These are phyloP conservation scores for Hartigia nigra DNA, from an alignment of 2,888 invertebrate genomes.

Conservation along the genomic window DNA sequence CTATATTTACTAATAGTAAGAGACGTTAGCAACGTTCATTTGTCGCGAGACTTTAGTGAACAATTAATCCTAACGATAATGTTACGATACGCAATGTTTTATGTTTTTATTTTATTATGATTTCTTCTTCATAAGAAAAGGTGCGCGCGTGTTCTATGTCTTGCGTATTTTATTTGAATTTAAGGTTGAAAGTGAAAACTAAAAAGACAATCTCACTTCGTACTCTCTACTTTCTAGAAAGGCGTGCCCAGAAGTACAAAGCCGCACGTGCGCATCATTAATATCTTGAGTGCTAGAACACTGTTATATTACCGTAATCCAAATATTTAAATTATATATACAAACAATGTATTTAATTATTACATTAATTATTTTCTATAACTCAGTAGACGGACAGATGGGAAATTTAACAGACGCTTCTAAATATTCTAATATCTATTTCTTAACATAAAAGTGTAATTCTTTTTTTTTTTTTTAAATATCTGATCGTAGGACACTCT, in stretches of 20 bases:
- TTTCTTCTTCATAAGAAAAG: background rate
- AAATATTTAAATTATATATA: background rate
- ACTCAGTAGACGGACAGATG: background rate
- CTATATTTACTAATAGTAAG: background rate
- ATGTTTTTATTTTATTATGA: conserved; percentile 2
- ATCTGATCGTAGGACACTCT: too few relatives aligned
- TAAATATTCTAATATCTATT: too few relatives aligned
- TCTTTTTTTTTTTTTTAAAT: too few relatives aligned
- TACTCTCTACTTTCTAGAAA: background rate
- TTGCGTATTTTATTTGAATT: conserved; percentile 1
- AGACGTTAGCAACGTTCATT: background rate
- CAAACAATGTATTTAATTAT: background rate
- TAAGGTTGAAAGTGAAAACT: background rate
- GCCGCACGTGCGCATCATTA: background rate
- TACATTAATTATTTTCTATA: background rate
- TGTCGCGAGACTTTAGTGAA: conserved; percentile 4
- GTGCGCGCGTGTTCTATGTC: background rate
- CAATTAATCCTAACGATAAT: background rate
- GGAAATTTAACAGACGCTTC: background rate
- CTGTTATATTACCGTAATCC: conserved; percentile 2
- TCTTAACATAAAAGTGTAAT: too few relatives aligned
- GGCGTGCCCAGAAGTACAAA: conserved; percentile 1
- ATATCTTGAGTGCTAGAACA: background rate
- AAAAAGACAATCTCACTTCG: conserved; percentile 14
- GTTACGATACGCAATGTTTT: background rate